Evolutionary conservation across 2,113 vertebrate species (phyloP), one percentile per base, ranked within the genome.

Genomic region (Lota lota): DNA sequence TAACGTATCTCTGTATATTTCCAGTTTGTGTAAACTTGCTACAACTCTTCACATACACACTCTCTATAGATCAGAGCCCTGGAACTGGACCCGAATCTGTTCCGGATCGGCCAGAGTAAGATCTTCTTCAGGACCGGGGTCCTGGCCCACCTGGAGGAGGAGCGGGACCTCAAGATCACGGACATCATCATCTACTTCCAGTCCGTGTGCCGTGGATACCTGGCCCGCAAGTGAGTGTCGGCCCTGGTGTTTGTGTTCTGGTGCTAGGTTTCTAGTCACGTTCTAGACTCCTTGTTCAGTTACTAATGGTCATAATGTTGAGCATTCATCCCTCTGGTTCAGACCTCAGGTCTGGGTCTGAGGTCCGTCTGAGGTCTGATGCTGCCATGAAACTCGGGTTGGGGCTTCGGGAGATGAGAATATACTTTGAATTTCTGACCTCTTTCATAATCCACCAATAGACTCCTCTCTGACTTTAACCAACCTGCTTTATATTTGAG

Each of bases 181-280:
- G 97, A 99, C 79, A 96, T 99, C 61, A 98, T 99, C 80, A 97
- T 99, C 89, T 96, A 97, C 91, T 99, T 99, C 90, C 97, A 99
- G 88, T 94, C 97, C 0, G 94, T 97, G 63, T 99, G 97, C 77
- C 92, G 97, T 66, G 97, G 97, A 22, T 98, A 98, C 80, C 83
- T 99, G 76, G 96, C 97, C 63, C 94, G 97, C 82, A 99, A 97
- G 97, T 99, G 81, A 87, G 96, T 91, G 20, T 66, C 40, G 15
- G 33, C 0, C 1, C 47, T 21, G 0, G 40, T 18, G 17, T 33
- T 40, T 16, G 36, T 8, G n/a, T 18, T 40, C 19, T 10, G 6
- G 1, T 10, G 20, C 15, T 61, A 14, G 21, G 12, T 22, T 20
- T 22, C 21, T 2, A 6, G 15, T 22, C 17, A 24, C 20, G 11